phyloP scores from a whole-genome alignment of 2,797 vertebrate species.

The Psittacula echo region DNA sequence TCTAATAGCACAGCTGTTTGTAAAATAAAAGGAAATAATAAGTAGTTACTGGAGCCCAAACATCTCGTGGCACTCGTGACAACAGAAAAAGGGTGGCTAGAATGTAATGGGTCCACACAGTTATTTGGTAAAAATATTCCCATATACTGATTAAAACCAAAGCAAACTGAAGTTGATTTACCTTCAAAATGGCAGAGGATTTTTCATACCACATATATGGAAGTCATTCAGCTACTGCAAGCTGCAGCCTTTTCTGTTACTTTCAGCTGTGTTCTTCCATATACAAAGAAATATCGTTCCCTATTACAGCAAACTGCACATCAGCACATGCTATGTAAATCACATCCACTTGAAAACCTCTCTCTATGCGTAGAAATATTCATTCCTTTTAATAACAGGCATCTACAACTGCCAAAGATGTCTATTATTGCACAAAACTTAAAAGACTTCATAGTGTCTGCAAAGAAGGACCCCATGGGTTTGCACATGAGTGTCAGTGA shows the following conservation, averaged over 20 bases:
- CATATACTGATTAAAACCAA: not conserved
- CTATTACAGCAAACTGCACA: not conserved
- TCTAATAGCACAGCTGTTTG: not conserved
- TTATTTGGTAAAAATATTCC: not conserved
- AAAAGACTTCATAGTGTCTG: not conserved
- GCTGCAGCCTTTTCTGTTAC: not conserved
- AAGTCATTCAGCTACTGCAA: not conserved
- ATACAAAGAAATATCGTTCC: not conserved
- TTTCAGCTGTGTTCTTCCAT: not conserved
- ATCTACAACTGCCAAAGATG: not conserved
- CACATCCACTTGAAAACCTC: not conserved
- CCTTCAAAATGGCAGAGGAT: not conserved
- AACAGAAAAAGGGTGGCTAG: not conserved
- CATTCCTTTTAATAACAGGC: not conserved
- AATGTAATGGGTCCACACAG: not conserved
- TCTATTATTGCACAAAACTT: not conserved
- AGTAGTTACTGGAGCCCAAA: not conserved
- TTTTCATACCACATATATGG: not conserved
- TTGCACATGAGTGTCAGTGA: not conserved
- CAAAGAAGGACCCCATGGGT: not conserved
- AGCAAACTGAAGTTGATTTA: not conserved
- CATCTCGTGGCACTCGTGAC: not conserved
- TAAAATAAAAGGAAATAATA: not conserved
- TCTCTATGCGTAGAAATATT: not conserved
- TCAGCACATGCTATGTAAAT: slow-evolving; percentile 26